Base-by-base conservation (phyloP, 2,113 vertebrate species). In the Alectura lathami region DNA sequence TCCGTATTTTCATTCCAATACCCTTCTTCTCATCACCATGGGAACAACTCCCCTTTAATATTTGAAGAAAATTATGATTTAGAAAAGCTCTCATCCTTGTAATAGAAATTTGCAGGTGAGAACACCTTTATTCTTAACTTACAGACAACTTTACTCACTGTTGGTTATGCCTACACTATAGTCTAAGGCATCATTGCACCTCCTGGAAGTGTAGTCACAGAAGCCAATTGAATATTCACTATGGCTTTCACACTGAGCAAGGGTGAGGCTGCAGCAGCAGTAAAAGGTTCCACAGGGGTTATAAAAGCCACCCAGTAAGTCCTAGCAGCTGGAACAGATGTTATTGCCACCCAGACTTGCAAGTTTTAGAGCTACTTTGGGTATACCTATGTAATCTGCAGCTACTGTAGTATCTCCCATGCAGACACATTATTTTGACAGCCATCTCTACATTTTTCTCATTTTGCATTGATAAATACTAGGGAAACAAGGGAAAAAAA, bases 71-170 rank as follows among this genome's bases (percentile, higher is more conserved):
- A 93, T 64, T 69, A 60, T 26, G 45, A 62, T 94, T 91, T 74
- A 93, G 63, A 77, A 88, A 85, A 88, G 40, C 79, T 88, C 45
- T 96, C 72, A 80, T 89, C 57, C 82, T 87, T 94, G 85, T 73
- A 89, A 89, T 82, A 62, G 82, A 95, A 96, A 91, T 95, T 75
- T 72, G 26, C 84, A 89, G 53, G 43, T 89, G 64, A 95, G 67
- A 88, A 57, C 53, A 62, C 45, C 43, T 91, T 66, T 80, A 50
- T 80, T 89, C 83, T 86, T 89, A 88, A 69, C 27, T 66, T 85
- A 62, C 0, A 2, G 75, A 89, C 36, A 56, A 26, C 83, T 80
- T 80, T 86, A 32, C 34, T 67, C 57, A 86, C 40, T n/a, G 30
- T 45, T 13, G 1, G 18, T 73, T 80, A 48, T 40, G 42, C 34